Base-by-base conservation (phyloP, 2,113 vertebrate species). In the Sphyrna mokarran region DNA sequence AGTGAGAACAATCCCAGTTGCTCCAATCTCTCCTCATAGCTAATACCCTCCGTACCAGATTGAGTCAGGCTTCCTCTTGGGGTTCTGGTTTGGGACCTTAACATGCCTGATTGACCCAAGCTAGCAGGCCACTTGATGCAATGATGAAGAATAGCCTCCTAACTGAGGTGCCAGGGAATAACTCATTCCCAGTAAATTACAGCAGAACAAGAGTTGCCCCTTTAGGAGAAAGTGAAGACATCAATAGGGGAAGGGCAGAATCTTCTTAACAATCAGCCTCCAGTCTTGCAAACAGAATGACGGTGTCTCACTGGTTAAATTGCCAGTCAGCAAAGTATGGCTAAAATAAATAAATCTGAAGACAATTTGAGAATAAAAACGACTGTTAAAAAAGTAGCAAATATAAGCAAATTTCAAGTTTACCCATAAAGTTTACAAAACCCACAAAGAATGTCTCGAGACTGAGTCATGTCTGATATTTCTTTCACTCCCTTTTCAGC, bases 381-480 rank as follows among this genome's bases (percentile, higher is more conserved):
- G 61, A 69, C 43, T 37, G n/a, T 48, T 94, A 94, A 69, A 10
- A 63, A 63, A 70, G 13, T 48, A 26, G 93, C 40, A 40, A 94
- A 29, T 48, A 43, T 0, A 16, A 69, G 63, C 48, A 11, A 94
- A 70, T 70, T 22, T 68, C 40, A 43, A 70, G 93, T 40, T 94
- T 70, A 69, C 66, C 66, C 93, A 94, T 94, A 70, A 94, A 70
- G 22, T 94, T 70, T 72, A 43, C 37, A 69, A 37, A 70, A 70
- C 66, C 37, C 68, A 68, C 93, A 94, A 94, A 43, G 93, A 94
- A 94, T 94, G 93, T 94, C 37, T 70, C 93, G 4, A 43, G 4
- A 14, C 23, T 70, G 93, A 94, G 93, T 70, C 66, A 94, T 70
- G 93, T 94, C 93, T 94, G 58, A 70, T 94, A 70, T 43, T 48